Percentiles rank a stretch among this genome's conserved stretches.
Evolutionary conservation across 2,113 vertebrate species (phyloP).

Genomic region (Cacatua alba): DNA sequence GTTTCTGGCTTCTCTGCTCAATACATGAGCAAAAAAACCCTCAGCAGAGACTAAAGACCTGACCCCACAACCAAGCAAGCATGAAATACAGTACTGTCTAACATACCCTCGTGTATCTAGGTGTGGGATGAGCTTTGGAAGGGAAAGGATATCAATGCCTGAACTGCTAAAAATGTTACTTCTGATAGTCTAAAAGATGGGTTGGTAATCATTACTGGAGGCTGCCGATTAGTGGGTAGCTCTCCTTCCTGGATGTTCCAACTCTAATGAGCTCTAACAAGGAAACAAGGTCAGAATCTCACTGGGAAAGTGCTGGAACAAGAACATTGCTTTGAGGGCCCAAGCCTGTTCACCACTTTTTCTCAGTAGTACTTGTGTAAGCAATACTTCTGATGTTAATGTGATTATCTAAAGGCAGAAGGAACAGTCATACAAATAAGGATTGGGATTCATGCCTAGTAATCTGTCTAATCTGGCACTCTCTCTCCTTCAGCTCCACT

Average conservation of each 20-base stretch:
- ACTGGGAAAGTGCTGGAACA: background rate
- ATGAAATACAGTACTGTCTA: background rate
- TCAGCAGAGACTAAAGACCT: background rate
- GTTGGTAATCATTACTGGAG: background rate
- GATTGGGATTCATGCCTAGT: slow-evolving; percentile 23
- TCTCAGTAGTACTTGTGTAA: slow-evolving; percentile 37
- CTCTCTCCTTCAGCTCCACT: slow-evolving; percentile 7
- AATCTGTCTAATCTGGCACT: slow-evolving; percentile 41
- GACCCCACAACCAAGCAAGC: background rate
- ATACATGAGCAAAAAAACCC: background rate
- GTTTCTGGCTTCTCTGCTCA: background rate
- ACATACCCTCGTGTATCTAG: background rate
- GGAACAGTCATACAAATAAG: slow-evolving; percentile 29
- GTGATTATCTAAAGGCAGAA: slow-evolving; percentile 35
- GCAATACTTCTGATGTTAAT: slow-evolving; percentile 32
- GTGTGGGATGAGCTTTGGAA: slow-evolving; percentile 10
- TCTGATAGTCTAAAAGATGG: background rate
- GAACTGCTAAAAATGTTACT: slow-evolving; percentile 9
- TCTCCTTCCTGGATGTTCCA: background rate
- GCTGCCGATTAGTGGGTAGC: background rate
- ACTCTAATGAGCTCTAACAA: background rate
- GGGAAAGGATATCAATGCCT: background rate
- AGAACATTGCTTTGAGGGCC: background rate
- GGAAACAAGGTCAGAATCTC: slow-evolving; percentile 1
- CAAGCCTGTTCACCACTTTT: background rate